These are phyloP conservation scores for Neoscelio sp. DNA, from an alignment of 2,888 invertebrate genomes.

Conservation along the genomic window DNA sequence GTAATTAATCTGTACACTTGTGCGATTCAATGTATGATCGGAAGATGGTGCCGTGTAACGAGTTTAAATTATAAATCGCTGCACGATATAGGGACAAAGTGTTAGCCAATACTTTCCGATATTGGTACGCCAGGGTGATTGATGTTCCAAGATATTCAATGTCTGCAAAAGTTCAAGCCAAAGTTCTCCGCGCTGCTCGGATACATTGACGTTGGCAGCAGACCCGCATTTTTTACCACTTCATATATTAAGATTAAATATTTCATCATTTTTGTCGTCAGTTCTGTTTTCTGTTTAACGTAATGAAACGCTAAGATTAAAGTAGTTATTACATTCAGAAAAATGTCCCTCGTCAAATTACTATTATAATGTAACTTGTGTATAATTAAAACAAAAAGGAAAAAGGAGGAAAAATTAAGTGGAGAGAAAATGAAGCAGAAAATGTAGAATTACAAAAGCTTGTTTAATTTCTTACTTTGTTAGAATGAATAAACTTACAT, in stretches of 20 bases:
- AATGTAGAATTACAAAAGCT: too few species aligned
- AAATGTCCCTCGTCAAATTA: background rate
- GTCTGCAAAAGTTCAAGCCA: slow-evolving; percentile 78
- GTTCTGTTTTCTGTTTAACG: slow-evolving; percentile 1
- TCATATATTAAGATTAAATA: slow-evolving; percentile 61
- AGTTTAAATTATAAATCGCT: slow-evolving; percentile 75
- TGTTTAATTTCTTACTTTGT: too few species aligned
- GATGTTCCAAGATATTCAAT: slow-evolving; percentile 82
- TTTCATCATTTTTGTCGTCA: slow-evolving; percentile 43
- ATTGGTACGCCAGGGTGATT: slow-evolving; percentile 79
- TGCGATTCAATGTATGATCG: slow-evolving; percentile 65
- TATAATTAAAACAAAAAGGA: background rate
- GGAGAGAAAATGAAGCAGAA: too few species aligned
- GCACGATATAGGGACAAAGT: slow-evolving; percentile 77
- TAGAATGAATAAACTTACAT: too few species aligned
- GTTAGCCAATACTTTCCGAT: slow-evolving; percentile 80
- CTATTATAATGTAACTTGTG: too few species aligned
- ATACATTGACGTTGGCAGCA: slow-evolving; percentile 45
- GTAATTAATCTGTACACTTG: slow-evolving; percentile 66
- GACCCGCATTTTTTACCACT: slow-evolving; percentile 56
- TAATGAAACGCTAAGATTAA: slow-evolving; percentile 27
- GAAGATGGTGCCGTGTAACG: slow-evolving; percentile 69
- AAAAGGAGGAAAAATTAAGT: too few species aligned
- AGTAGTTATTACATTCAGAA: slow-evolving; percentile 17
- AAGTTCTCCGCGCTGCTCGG: slow-evolving; percentile 44